Evolutionary conservation across 2,113 vertebrate species (phyloP), one percentile per base, ranked within the genome.

Genomic region (Gasterosteus aculeatus): DNA sequence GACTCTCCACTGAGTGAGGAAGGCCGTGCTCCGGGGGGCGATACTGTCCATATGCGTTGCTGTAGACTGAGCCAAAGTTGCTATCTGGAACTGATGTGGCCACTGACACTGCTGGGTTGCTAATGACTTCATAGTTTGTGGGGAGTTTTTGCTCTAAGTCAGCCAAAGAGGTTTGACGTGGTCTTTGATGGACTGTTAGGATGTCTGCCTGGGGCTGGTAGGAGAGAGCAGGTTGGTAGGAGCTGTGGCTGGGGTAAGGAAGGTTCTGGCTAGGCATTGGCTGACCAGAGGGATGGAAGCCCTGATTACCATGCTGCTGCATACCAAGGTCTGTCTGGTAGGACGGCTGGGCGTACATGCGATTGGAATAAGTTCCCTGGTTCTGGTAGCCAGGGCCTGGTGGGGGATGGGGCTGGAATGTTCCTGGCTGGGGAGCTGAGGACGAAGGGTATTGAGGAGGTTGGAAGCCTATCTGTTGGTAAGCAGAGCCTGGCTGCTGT

Each of bases 61-160:
- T 92, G 1, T 97, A 97, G 62, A 92, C 91, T 42, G 93, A 69
- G 58, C 91, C 91, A 72, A 89, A 95, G 81, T 79, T 92, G 79
- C 85, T 90, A 0, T 98, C 96, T 2, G 96, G 93, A 58, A 91
- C 75, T 2, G 95, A 91, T 2, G 96, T 96, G 54, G 97, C 95
- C 81, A 96, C 94, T 49, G 95, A 94, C n/a, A 94, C 91, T 0
- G 92, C 88, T 53, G 96, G 94, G 8, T 95, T 93, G 57, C 94
- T 82, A 0, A 99, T 96, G 49, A 98, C 95, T 83, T 99, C 98
- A 15, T 99, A 99, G 91, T 98, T 99, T 59, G 98, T 98, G 53
- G 96, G 95, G 19, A 97, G 93, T 86, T 98, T 99, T 85, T 99
- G 98, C 80, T 99, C 98, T 71, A 99, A 91, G 81, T 99, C 98